Percentiles rank a stretch among this genome's conserved stretches.
Conservation (phyloP, 2,113 vertebrate species). For the Chaetops frenatus region DNA sequence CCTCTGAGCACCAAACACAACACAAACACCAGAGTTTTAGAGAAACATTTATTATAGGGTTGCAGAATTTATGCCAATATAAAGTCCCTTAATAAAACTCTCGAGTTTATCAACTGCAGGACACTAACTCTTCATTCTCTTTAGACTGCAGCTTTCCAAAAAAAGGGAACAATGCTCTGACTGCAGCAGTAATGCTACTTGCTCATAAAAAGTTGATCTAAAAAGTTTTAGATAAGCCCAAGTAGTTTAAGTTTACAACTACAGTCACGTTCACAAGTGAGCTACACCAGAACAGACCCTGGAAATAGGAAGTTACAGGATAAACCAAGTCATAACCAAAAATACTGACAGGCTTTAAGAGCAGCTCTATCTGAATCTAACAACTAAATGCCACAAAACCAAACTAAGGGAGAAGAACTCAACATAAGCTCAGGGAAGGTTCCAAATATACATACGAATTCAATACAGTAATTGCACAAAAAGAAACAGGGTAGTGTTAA, state of each 20-base stretch:
- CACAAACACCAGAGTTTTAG: slow-evolving; percentile 30
- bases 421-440: slow-evolving; percentile 57
- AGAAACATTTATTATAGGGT: slow-evolving; percentile 75
- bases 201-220: slow-evolving; percentile 62
- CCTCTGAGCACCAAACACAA: not conserved
- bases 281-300: slow-evolving; percentile 20
- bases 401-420: slow-evolving; percentile 44
- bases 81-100: slow-evolving; percentile 71
- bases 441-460: slow-evolving; percentile 70
- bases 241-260: slow-evolving; percentile 52
- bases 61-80: slow-evolving; percentile 70
- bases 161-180: slow-evolving; percentile 5
- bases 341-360: slow-evolving; percentile 56
- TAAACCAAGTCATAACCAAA: slow-evolving; percentile 55
- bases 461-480: slow-evolving; percentile 73
- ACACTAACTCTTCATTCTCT: slow-evolving; percentile 38
- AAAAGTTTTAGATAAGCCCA: slow-evolving; percentile 62
- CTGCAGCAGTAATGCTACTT: slow-evolving; percentile 52
- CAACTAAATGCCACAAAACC: slow-evolving; percentile 61
- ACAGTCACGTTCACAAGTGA: slow-evolving; percentile 56
- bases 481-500: slow-evolving; percentile 55
- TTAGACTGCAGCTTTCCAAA: slow-evolving; percentile 43
- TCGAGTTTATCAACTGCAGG: slow-evolving; percentile 47
- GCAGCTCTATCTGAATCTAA: slow-evolving; percentile 35
- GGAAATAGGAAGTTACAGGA: slow-evolving; percentile 32